phyloP scores from a whole-genome alignment of 2,888 invertebrate genomes.

The Corbicula japonica region DNA sequence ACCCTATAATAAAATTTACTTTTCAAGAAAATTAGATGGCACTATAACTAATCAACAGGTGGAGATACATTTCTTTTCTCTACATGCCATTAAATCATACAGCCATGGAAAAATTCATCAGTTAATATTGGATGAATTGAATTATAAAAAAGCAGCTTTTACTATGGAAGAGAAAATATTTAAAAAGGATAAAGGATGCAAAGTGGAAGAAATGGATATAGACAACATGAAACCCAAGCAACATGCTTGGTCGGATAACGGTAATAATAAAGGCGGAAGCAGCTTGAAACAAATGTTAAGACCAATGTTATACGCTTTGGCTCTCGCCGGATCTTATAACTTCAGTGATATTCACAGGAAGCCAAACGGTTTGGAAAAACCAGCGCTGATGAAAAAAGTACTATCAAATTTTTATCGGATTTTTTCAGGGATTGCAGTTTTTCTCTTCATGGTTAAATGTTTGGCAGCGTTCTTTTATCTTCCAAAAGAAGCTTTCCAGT shows the following conservation, averaged over 20 bases:
- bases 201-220: conserved; percentile 1
- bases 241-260: conserved; percentile 2
- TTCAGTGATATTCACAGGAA: conserved; percentile 27
- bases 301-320: conserved; percentile 35
- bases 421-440: not conserved
- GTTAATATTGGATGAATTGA: too few relatives aligned
- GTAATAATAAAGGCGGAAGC: not conserved
- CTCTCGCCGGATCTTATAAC: conserved; percentile 32
- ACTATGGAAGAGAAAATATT: too few relatives aligned
- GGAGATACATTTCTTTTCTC: too few relatives aligned
- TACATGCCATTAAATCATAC: too few relatives aligned
- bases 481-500: not conserved
- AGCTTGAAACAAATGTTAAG: conserved; percentile 23
- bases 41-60: too few relatives aligned
- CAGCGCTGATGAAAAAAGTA: too few relatives aligned
- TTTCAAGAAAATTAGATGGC: too few relatives aligned
- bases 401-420: conserved; percentile 17
- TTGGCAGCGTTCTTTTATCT: conserved; percentile 21
- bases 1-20: too few relatives aligned
- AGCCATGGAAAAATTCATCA: too few relatives aligned
- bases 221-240: not conserved
- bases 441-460: not conserved
- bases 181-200: conserved; percentile 1
- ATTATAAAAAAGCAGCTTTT: too few relatives aligned
- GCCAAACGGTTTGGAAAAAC: not conserved